phyloP scores from a whole-genome alignment of 2,888 invertebrate species.

The Zhuqinia jingwanae region DNA sequence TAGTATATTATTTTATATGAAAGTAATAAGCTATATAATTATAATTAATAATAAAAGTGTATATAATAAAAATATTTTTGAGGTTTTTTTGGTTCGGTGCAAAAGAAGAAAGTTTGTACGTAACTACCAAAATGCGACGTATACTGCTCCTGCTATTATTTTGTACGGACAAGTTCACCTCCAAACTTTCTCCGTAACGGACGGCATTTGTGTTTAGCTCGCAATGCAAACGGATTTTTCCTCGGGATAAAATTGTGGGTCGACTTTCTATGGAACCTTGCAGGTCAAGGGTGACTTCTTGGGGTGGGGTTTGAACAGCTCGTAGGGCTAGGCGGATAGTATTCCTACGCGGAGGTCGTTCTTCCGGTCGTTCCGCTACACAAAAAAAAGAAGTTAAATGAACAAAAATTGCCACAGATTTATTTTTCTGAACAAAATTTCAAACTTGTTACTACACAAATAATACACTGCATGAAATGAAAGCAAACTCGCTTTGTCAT shows the following conservation, averaged over 20 bases:
- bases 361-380: slow-evolving; percentile 90
- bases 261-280: slow-evolving; percentile 76
- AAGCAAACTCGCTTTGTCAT: no score
- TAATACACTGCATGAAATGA: no score
- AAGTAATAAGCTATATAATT: neutral
- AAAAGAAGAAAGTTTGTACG: slow-evolving; percentile 43
- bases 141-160: slow-evolving; percentile 93
- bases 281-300: slow-evolving; percentile 72
- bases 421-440: no score
- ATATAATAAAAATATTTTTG: no score
- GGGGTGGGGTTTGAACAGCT: slow-evolving; percentile 75
- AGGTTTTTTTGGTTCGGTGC: no score
- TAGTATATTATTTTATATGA: neutral
- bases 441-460: no score
- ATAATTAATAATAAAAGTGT: neutral
- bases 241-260: slow-evolving; percentile 87
- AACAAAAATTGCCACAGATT: neutral
- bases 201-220: slow-evolving; percentile 91
- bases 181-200: slow-evolving; percentile 90
- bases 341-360: slow-evolving; percentile 89
- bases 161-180: slow-evolving; percentile 87
- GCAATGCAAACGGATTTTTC: slow-evolving; percentile 89
- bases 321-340: slow-evolving; percentile 91
- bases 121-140: slow-evolving; percentile 88
- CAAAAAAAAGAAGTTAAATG: no score